A percentile compares a stretch with the other conserved stretches of the same genome.
Conservation (phyloP, 2,113 vertebrate genomes). For the Arenaria interpres region DNA sequence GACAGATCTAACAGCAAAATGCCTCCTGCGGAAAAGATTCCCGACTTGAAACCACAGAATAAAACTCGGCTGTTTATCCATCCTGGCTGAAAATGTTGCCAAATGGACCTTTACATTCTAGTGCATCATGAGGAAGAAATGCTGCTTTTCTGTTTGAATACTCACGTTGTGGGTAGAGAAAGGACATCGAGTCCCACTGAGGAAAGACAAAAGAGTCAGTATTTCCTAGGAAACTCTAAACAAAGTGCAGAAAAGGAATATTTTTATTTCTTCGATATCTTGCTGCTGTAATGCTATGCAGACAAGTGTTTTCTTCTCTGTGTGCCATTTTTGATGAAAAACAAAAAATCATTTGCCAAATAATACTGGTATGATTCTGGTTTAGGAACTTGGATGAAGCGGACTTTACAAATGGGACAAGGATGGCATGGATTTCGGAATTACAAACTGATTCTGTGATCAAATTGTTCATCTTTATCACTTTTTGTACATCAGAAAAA, state of each 20-base stretch:
- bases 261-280: conserved; percentile 83
- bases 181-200: conserved; percentile 66
- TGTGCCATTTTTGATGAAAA: conserved; percentile 84
- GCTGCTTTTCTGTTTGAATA: conserved; percentile 67
- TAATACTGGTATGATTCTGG: conserved; percentile 78
- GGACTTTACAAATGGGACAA: conserved; percentile 73
- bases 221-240: conserved; percentile 77
- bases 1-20: conserved; percentile 63
- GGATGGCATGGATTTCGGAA: conserved; percentile 78
- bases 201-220: conserved; percentile 59
- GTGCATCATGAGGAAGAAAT: conserved; percentile 65
- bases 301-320: conserved; percentile 84
- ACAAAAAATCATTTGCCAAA: conserved; percentile 87
- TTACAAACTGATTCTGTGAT: conserved; percentile 84
- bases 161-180: conserved; percentile 64
- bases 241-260: conserved; percentile 77
- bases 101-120: conserved; percentile 72
- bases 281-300: conserved; percentile 91
- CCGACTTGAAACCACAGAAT: conserved; percentile 65
- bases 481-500: conserved; percentile 98
- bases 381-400: conserved; percentile 76
- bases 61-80: conserved; percentile 23
- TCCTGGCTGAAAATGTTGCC: conserved; percentile 72
- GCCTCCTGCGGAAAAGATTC: conserved; percentile 45
- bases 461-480: conserved; percentile 93